Base-by-base conservation (phyloP, 2,113 vertebrate genomes). In the Upupa epops region DNA sequence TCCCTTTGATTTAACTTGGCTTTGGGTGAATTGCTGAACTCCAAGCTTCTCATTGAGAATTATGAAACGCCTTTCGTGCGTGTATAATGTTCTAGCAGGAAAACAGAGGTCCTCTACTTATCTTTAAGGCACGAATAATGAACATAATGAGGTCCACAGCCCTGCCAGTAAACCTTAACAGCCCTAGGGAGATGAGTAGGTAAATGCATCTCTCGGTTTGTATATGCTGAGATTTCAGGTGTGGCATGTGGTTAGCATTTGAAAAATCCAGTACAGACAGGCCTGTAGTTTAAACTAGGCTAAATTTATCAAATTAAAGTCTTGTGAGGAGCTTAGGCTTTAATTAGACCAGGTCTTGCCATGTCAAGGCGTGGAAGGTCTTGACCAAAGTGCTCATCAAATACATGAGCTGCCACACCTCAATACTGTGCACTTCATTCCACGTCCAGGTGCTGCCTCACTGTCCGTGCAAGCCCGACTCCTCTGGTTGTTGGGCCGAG, bases 201-300 rank as follows among this genome's bases (percentile, higher is more conserved):
- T 90, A 83, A 91, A 46, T 24, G 63, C 83, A 69, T 66, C 82
- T 90, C 84, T 87, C 88, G 87, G 73, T 90, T 34, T 73, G 74
- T 59, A 69, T 58, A 19, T 31, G 64, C 86, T 63, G 93, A 72
- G 83, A 88, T 93, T 95, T 95, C 90, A 96, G 95, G 92, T 89
- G 92, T 91, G 94, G 93, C 90, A 63, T 75, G 73, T 49, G 61
- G 81, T 90, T 92, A 88, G 72, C 24, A 6, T 21, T 87, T 89
- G 86, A 71, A 87, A 68, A 94, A 86, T 85, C 92, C 78, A 94
- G 92, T 96, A 55, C 75, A 92, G 93, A 94, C 92, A 96, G 92
- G 95, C 74, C 90, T 70, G 78, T 51, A 22, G 14, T 89, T 95
- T 95, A 86, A 96, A 84, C 81, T 81, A 84, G 46, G 66, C 59